Evolutionary conservation across 2,797 vertebrate species (phyloP).

Genomic region (Thalassophryne amazonica): DNA sequence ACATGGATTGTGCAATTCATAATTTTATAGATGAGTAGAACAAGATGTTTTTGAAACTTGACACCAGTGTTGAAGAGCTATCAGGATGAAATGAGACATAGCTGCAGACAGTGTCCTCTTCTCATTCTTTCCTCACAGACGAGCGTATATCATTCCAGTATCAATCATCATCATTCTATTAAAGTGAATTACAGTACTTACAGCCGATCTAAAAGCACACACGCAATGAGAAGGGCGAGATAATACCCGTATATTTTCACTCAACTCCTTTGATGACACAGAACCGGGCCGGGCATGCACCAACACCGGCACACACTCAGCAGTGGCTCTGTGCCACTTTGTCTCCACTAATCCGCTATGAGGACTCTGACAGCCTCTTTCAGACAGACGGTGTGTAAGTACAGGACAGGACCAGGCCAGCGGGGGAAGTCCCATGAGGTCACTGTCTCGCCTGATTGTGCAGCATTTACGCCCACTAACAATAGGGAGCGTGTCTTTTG

Average conservation of each 20-base stretch:
- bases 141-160: conserved; percentile 23
- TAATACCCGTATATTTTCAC: conserved; percentile 54
- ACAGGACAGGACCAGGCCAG: conserved; percentile 46
- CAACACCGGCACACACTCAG: conserved; percentile 46
- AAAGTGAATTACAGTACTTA: conserved; percentile 22
- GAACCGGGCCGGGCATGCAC: conserved; percentile 48
- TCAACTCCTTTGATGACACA: conserved; percentile 54
- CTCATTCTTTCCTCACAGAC: conserved; percentile 22
- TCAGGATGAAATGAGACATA: conserved; percentile 34
- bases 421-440: conserved; percentile 75
- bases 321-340: conserved; percentile 53
- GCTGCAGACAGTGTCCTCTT: conserved; percentile 31
- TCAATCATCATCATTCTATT: conserved; percentile 34
- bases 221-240: conserved; percentile 14
- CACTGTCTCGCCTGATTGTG: conserved; percentile 62
- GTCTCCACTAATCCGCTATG: conserved; percentile 57
- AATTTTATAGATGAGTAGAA: too few species aligned
- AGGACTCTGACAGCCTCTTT: conserved; percentile 30
- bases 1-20: too few species aligned
- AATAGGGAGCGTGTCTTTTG: conserved; percentile 34
- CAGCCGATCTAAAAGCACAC: conserved; percentile 18
- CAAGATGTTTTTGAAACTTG: too few species aligned
- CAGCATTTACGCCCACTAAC: conserved; percentile 40
- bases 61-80: too few species aligned
- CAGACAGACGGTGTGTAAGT: conserved; percentile 40